Evolutionary conservation across 2,113 vertebrate genomes (phyloP), one percentile per base, ranked within the genome.

Genomic region (Symphodus melops): DNA sequence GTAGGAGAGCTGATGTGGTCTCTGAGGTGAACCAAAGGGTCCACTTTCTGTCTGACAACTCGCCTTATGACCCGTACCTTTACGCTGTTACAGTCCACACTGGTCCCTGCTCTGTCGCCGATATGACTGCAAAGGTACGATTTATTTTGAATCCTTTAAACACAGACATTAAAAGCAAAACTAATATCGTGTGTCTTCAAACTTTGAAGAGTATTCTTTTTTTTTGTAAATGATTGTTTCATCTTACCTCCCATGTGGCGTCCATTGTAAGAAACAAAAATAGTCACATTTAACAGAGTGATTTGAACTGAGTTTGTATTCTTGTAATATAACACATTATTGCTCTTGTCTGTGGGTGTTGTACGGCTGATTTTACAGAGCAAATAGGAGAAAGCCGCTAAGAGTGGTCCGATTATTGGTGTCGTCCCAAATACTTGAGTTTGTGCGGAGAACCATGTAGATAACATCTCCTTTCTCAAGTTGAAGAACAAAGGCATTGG

Each of bases 21-120:
- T 66, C 87, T 1, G 73, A 84, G 46, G 80, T 68, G 48, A 92
- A 88, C 55, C 33, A 8, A 5, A 92, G 84, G 0, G 78, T 75
- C 20, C 86, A 95, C 63, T 86, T 92, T 33, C 90, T 96, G 5
- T 81, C 92, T n/a, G 95, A 95, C 76, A 94, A 88, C 58, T 41
- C 66, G 10, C 84, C 71, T 0, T 68, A 58, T 9, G 88, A 93
- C 64, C 86, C 61, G 3, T 86, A 92, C 52, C 77, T 92, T 2
- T 96, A 96, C 8, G 83, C 90, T 0, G 86, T 96, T 0, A 93
- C 94, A 1, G 44, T 95, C n/a, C 90, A 95, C 89, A 96, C 95
- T 0, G 94, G 95, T 41, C 91, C 94, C 72, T 88, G 93, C 68
- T 90, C 96, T 16, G 92, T 92, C 0, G 75, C 92, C 48, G 56